A percentile compares a stretch with the other conserved stretches of the same genome.
Conservation (phyloP, 2,888 invertebrate species). For the Drosophila tanythrix region DNA sequence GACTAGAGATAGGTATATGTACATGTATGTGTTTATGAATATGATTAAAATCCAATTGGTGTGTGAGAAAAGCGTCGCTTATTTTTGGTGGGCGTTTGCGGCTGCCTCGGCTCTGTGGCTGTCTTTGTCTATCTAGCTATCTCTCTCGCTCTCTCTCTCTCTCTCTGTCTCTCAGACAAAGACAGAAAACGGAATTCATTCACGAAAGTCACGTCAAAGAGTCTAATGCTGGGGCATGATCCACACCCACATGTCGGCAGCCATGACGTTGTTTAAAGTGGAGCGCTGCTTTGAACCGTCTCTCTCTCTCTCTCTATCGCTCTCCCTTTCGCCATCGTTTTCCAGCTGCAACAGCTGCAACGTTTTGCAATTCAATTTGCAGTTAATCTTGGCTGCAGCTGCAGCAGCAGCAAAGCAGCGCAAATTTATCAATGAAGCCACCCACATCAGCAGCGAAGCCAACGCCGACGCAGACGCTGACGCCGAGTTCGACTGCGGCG, state of each 20-base stretch:
- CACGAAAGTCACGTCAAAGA: constrained; percentile 65
- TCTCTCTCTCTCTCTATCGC: constrained; percentile 7
- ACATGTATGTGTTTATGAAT: constrained; percentile 50
- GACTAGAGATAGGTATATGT: constrained; percentile 8
- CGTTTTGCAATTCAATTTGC: constrained; percentile 81
- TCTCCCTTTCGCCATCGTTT: constrained; percentile 3
- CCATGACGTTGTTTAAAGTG: constrained; percentile 66
- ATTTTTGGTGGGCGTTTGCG: constrained; percentile 62
- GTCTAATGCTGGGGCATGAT: constrained; percentile 66
- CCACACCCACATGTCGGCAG: constrained; percentile 63
- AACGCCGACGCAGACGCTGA: constrained; percentile 42
- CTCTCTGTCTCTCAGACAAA: constrained; percentile 27
- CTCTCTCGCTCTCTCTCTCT: constrained; percentile 19
- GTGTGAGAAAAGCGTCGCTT: constrained; percentile 51
- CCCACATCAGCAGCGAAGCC: constrained; percentile 67
- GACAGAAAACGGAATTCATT: constrained; percentile 62
- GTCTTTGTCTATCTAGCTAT: constrained; percentile 19
- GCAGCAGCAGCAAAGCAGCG: constrained; percentile 31
- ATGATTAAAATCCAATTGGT: constrained; percentile 72
- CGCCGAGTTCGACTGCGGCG: constrained; percentile 8
- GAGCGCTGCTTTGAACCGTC: constrained; percentile 52
- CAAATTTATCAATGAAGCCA: constrained; percentile 83
- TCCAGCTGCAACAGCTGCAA: constrained; percentile 74
- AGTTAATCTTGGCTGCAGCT: constrained; percentile 67
- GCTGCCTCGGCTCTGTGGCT: constrained; percentile 21